A percentile compares a stretch with the other conserved stretches of the same genome.
These are phyloP conservation scores for Platichthys stellatus DNA, from an alignment of 2,113 vertebrate genomes.

Conservation along the genomic window DNA sequence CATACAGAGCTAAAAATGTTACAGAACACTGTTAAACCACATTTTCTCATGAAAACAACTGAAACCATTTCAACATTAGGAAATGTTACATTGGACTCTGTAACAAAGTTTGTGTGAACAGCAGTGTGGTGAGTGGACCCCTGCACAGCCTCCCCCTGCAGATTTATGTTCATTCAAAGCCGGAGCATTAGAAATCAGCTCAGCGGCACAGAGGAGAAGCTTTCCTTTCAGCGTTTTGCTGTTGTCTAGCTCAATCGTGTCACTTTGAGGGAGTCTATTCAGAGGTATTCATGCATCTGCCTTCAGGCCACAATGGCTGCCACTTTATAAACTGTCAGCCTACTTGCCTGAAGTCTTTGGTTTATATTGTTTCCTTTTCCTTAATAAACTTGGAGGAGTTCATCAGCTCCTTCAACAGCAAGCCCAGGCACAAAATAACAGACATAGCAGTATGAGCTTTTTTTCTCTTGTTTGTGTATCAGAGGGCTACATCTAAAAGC, in stretches of 20 bases:
- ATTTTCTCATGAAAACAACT: neutral
- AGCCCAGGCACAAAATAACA: constrained; percentile 85
- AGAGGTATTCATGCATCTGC: constrained; percentile 96
- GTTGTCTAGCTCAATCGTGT: constrained; percentile 97
- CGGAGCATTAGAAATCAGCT: constrained; percentile 78
- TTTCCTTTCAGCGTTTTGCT: constrained; percentile 88
- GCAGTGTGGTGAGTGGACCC: neutral
- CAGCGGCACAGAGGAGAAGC: constrained; percentile 77
- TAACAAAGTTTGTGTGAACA: neutral
- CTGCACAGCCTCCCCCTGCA: constrained; percentile 80
- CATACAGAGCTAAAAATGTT: too few species aligned
- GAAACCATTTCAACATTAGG: neutral
- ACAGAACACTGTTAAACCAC: too few species aligned
- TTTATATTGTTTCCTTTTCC: constrained; percentile 89
- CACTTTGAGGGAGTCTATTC: constrained; percentile 95
- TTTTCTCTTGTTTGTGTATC: constrained; percentile 57
- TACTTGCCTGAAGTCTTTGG: constrained; percentile 87
- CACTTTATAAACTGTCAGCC: constrained; percentile 94
- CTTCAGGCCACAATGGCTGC: constrained; percentile 89
- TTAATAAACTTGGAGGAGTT: constrained; percentile 99
- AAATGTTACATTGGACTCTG: neutral
- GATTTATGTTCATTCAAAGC: constrained; percentile 93
- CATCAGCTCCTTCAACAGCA: constrained; percentile 93
- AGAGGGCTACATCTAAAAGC: constrained; percentile 22
- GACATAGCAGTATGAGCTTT: constrained; percentile 64